phyloP scores from a whole-genome alignment of 2,113 vertebrate species.

The Nothoprocta perdicaria region DNA sequence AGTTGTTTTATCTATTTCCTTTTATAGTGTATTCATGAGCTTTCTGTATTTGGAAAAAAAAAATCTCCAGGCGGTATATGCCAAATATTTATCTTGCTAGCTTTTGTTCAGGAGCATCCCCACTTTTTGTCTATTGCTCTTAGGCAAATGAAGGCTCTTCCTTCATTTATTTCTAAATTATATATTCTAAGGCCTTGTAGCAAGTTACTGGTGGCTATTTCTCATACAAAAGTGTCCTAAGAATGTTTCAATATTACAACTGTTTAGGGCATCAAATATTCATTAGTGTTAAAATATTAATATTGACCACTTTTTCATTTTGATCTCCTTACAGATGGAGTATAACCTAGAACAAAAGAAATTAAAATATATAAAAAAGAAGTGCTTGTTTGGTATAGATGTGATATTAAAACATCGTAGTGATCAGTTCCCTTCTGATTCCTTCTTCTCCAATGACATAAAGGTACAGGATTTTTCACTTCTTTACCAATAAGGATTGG shows the following conservation, averaged over 20 bases:
- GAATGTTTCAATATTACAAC: neutral
- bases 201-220: neutral
- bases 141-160: neutral
- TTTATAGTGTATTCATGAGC: neutral
- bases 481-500: neutral
- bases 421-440: neutral
- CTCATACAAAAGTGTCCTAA: constrained; percentile 2
- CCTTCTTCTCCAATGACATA: neutral
- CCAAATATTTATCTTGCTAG: constrained; percentile 13
- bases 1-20: neutral
- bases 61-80: neutral
- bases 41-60: neutral
- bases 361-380: neutral
- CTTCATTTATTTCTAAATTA: constrained; percentile 63
- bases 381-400: neutral
- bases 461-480: neutral
- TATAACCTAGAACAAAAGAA: neutral
- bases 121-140: neutral
- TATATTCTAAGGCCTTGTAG: constrained; percentile 34
- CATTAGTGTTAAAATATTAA: constrained; percentile 62
- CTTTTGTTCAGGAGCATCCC: constrained; percentile 15
- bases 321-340: neutral
- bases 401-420: neutral
- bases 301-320: constrained; percentile 18
- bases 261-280: constrained; percentile 54